These are phyloP conservation scores for Euclidia mi DNA, from an alignment of 2,888 invertebrate species.

Conservation along the genomic window DNA sequence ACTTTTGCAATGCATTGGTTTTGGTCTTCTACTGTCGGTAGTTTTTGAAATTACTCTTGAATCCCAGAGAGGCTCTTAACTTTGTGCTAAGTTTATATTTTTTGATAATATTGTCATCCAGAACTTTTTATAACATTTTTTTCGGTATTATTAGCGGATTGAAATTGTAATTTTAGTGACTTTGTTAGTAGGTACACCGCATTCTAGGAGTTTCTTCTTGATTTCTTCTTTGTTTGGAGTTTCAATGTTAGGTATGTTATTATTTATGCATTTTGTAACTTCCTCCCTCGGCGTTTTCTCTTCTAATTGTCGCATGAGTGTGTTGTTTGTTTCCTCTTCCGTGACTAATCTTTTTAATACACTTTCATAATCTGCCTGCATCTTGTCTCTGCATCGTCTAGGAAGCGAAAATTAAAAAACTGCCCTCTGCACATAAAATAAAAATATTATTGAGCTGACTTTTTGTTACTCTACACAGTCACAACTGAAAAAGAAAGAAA, in stretches of 20 bases:
- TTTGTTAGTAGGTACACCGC: conserved; percentile 11
- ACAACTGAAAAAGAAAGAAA: neutral
- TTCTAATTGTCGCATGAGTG: neutral
- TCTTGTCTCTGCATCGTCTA: neutral
- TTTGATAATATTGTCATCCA: conserved; percentile 9
- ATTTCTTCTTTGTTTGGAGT: conserved; percentile 17
- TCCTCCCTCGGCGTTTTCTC: neutral
- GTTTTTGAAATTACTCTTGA: conserved; percentile 19
- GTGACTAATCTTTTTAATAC: neutral
- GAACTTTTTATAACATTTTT: conserved; percentile 3
- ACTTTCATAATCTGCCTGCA: neutral
- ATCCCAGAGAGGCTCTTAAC: conserved; percentile 14
- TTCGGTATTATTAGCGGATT: conserved; percentile 11
- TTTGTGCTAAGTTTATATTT: conserved; percentile 20
- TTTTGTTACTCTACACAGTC: too few relatives aligned
- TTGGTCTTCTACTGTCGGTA: conserved; percentile 12
- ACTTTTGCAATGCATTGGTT: conserved; percentile 7
- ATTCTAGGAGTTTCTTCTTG: conserved; percentile 16
- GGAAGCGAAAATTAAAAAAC: too few relatives aligned
- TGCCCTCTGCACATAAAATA: too few relatives aligned
- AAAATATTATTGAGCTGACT: too few relatives aligned
- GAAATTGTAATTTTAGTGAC: conserved; percentile 11
- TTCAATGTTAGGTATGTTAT: conserved; percentile 15
- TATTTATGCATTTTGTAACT: conserved; percentile 10
- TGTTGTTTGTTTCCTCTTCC: neutral